Evolutionary conservation across 2,888 invertebrate genomes (phyloP).

Genomic region (Patella ulyssiponensis): DNA sequence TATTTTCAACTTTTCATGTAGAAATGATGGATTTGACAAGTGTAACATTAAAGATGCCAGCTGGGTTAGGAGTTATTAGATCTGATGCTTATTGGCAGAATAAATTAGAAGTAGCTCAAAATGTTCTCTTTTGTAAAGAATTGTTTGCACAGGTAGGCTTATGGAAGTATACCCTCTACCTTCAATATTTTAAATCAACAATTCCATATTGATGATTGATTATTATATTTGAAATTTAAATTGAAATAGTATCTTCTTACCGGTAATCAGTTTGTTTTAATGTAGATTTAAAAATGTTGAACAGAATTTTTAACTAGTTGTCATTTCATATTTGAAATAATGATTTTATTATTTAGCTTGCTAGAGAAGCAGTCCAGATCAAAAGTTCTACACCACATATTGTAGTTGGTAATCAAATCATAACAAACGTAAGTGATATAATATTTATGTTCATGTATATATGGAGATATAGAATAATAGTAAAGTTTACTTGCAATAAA

Average conservation of each 20-base stretch:
- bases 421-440: constrained; percentile 83
- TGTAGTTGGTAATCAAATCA: constrained; percentile 97
- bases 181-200: too few species aligned
- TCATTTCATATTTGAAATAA: neutral
- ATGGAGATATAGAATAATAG: too few species aligned
- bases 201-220: too few species aligned
- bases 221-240: too few species aligned
- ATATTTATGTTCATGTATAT: neutral
- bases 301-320: neutral
- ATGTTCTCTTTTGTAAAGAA: constrained; percentile 97
- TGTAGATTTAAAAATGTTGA: neutral
- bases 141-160: constrained; percentile 83
- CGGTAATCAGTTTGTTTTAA: neutral
- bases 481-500: too few species aligned
- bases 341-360: constrained; percentile 74
- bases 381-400: constrained; percentile 95
- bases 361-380: constrained; percentile 93
- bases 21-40: constrained; percentile 64
- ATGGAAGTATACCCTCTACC: too few species aligned
- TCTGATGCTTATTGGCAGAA: constrained; percentile 87
- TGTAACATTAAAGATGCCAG: constrained; percentile 64
- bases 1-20: constrained; percentile 26
- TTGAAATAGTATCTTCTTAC: neutral
- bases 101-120: constrained; percentile 96
- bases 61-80: constrained; percentile 56